A percentile compares a stretch with the other conserved stretches of the same genome.
phyloP scores from a whole-genome alignment of 23 tunicate species.

The Diplosoma virens region DNA sequence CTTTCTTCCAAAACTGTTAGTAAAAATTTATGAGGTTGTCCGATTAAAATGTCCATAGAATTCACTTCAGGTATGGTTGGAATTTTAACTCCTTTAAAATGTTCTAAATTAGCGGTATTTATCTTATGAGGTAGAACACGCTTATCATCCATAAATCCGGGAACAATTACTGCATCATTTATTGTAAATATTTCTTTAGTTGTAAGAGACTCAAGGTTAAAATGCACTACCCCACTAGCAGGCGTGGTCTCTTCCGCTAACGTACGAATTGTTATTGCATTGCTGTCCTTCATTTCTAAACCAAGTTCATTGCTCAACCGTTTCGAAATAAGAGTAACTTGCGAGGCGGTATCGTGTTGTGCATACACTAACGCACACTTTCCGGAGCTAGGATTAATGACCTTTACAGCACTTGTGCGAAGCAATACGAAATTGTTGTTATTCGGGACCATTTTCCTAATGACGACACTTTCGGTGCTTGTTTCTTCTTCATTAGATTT shows the following conservation, averaged over 20 bases:
- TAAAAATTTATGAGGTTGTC: neutral
- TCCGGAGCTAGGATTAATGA: neutral
- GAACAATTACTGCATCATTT: neutral
- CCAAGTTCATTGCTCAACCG: neutral
- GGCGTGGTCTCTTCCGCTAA: neutral
- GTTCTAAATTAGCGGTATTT: neutral
- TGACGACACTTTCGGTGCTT: too few species aligned
- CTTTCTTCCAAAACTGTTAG: neutral
- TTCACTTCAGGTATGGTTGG: neutral
- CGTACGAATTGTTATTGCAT: neutral
- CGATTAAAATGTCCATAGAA: neutral
- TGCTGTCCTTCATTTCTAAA: neutral
- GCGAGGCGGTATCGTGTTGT: conserved; percentile 18
- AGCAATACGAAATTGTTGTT: neutral
- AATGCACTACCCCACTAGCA: neutral
- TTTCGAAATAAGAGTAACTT: neutral
- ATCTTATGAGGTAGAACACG: neutral
- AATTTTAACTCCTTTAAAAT: neutral
- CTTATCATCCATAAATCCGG: neutral
- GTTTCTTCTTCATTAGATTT: neutral
- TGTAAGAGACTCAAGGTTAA: neutral
- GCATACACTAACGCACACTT: neutral
- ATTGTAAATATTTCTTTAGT: neutral
- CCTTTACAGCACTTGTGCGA: neutral
- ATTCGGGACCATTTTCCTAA: neutral